A percentile compares a stretch with the other conserved stretches of the same genome.
Evolutionary conservation across 1,140 invertebrate species (phyloP).

Genomic region (Bombus breviceps): DNA sequence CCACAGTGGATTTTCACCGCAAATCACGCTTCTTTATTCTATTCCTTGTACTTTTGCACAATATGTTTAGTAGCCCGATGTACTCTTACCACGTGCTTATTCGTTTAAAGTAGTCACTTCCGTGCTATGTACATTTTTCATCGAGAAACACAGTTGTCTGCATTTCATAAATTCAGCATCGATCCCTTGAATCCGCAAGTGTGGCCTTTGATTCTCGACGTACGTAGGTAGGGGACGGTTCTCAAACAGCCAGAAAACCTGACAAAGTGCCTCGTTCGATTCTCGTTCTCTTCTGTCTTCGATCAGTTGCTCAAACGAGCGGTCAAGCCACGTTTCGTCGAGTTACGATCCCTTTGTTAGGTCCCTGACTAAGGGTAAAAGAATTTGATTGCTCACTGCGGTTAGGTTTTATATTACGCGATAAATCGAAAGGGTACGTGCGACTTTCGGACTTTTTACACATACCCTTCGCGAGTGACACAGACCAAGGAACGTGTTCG

Average conservation of each 20-base stretch:
- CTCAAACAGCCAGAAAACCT: conserved; percentile 40
- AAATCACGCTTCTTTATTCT: too few relatives aligned
- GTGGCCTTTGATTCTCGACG: not conserved
- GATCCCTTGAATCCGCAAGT: conserved; percentile 15
- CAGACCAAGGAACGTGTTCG: not conserved
- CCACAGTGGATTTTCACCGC: too few relatives aligned
- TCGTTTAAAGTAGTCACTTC: not conserved
- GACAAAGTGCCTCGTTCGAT: conserved; percentile 53
- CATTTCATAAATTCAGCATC: not conserved
- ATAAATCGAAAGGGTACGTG: conserved; percentile 58
- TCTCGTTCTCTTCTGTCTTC: not conserved
- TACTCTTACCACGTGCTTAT: not conserved
- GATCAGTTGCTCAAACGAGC: conserved; percentile 46
- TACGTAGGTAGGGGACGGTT: not conserved
- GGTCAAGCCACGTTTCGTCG: conserved; percentile 46
- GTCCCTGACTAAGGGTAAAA: conserved; percentile 39
- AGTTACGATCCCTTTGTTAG: conserved; percentile 49
- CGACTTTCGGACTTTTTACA: not conserved
- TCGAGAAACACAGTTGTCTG: too few relatives aligned
- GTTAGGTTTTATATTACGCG: conserved; percentile 46
- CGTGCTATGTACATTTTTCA: not conserved
- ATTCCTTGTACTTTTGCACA: too few relatives aligned
- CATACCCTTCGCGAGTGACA: not conserved
- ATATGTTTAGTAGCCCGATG: not conserved
- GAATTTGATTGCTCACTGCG: conserved; percentile 43